These are phyloP conservation scores for Pterois miles DNA, from an alignment of 2,797 vertebrate genomes.

Conservation along the genomic window DNA sequence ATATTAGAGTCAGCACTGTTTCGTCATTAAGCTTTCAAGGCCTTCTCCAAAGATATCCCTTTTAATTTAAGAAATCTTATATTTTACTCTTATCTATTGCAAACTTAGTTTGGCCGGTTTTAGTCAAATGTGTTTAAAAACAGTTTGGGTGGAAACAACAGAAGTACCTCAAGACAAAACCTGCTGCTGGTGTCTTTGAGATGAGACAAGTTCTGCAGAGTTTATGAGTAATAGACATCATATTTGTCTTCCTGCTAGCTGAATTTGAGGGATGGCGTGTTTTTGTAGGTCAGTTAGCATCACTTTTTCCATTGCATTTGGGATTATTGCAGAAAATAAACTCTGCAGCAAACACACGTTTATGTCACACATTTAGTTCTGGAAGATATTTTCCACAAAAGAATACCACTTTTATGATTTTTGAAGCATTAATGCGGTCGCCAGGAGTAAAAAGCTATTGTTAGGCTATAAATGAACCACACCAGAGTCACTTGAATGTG, in stretches of 20 bases:
- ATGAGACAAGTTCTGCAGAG: slow-evolving; percentile 5
- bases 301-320: not conserved
- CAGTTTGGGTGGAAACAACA: slow-evolving; percentile 11
- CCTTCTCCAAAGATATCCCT: slow-evolving; percentile 16
- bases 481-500: too few relatives aligned
- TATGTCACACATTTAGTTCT: too few relatives aligned
- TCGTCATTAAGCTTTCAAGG: slow-evolving; percentile 33
- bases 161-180: not conserved
- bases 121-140: slow-evolving; percentile 23
- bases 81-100: slow-evolving; percentile 3
- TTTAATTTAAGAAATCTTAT: slow-evolving; percentile 40
- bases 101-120: slow-evolving; percentile 18
- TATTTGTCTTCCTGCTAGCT: not conserved
- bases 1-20: slow-evolving; percentile 51
- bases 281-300: too few relatives aligned
- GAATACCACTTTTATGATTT: too few relatives aligned
- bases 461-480: too few relatives aligned
- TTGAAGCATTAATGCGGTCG: too few relatives aligned
- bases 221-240: not conserved
- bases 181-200: slow-evolving; percentile 1
- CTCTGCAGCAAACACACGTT: too few relatives aligned
- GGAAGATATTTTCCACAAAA: too few relatives aligned
- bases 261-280: not conserved
- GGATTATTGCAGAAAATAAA: too few relatives aligned
- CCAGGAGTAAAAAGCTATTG: too few relatives aligned